Conservation (phyloP, 2,888 invertebrate genomes). For the Thyatira batis region DNA sequence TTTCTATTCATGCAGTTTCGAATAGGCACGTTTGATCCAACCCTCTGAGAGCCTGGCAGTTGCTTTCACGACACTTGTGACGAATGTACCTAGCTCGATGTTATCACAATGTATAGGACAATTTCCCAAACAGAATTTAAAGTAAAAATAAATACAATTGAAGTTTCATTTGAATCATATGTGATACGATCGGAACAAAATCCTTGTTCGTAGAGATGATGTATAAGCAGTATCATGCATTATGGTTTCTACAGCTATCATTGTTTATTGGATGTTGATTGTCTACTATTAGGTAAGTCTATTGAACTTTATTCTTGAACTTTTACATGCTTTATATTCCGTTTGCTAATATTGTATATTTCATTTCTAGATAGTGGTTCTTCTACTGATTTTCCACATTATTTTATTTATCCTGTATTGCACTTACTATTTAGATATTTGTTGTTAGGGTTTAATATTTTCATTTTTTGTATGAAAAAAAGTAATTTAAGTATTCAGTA, state of each 20-base stretch:
- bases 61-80: not conserved
- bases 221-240: slow-evolving; percentile 4
- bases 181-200: not conserved
- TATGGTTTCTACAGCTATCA: slow-evolving; percentile 14
- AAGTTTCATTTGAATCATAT: not conserved
- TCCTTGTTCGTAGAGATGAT: not conserved
- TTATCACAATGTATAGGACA: slow-evolving; percentile 3
- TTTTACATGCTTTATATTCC: not conserved
- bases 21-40: not conserved
- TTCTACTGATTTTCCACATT: not conserved
- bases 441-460: no score
- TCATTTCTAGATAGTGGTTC: not conserved
- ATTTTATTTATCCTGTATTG: not conserved
- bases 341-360: not conserved
- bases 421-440: no score
- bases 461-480: no score
- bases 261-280: slow-evolving; percentile 16
- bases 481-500: no score
- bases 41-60: slow-evolving; percentile 2
- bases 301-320: not conserved
- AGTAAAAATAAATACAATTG: not conserved
- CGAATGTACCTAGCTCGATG: not conserved
- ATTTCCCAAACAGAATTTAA: not conserved
- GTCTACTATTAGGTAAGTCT: slow-evolving; percentile 17
- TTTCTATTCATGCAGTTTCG: not conserved